Evolutionary conservation across 2,113 vertebrate genomes (phyloP), one percentile per base, ranked within the genome.

Genomic region (Butastur rufipennis): DNA sequence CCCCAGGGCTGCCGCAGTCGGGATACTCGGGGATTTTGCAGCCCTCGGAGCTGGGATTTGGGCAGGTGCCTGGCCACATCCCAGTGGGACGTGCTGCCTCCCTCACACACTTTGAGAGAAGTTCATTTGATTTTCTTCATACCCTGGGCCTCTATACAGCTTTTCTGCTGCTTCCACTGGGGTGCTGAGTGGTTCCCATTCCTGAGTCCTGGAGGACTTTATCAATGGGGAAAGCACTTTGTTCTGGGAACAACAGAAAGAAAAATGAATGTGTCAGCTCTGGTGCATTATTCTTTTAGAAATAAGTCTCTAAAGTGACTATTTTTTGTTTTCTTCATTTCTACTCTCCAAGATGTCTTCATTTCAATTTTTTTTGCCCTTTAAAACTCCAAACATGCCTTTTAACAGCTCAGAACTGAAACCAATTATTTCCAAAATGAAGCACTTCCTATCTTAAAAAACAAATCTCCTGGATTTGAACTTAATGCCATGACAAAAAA

Each of bases 401-500:
- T 82, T 55, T 61, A 93, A 65, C 40, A 74, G n/a, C 52, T 65
- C 48, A 55, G 65, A 73, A 71, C 16, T n/a, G 16, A 62, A 80
- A 74, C 3, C 9, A 45, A 9, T 53, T 16, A 10, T 56, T 86
- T 61, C 77, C 6, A 2, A 83, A 93, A 83, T 31, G 4, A 86
- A 82, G 21, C 23, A 3, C 16, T 71, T 65, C 62, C 34, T 27
- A 36, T 38, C 13, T 9, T 14, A 68, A 58, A 59, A 20, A 72
- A 42, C 27, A 59, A 63, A 72, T 40, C 43, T 43, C 22, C 12
- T 0, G 0, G 7, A 26, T 52, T 66, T 71, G 62, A 66, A 38
- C 20, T 20, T 10, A 62, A 48, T 0, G 0, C 10, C 0, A 0
- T 15, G 11, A 6, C 5, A 34, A 56, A 53, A 43, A 16, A 16